These are phyloP conservation scores for Nematostella vectensis DNA, from an alignment of 92 coral and sea anemone genomes.

Conservation along the genomic window DNA sequence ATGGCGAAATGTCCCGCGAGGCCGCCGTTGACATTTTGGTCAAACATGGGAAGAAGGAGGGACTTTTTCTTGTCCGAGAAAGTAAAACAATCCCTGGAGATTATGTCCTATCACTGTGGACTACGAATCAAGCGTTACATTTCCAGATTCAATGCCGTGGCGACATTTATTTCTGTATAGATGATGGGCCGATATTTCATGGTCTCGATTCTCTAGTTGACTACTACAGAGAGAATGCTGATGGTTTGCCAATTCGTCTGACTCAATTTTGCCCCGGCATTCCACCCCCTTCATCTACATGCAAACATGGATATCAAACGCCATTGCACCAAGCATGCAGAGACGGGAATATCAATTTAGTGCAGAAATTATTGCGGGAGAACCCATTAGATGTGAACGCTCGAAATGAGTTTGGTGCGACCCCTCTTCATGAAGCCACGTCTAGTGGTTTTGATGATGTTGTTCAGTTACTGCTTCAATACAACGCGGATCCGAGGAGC, in stretches of 20 bases:
- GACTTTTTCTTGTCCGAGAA: conserved; percentile 89
- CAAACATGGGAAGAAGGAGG: conserved; percentile 80
- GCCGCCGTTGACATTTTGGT: conserved; percentile 64
- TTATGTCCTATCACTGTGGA: conserved; percentile 89
- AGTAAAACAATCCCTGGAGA: conserved; percentile 78
- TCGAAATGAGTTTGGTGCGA: conserved; percentile 74
- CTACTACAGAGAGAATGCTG: conserved; percentile 83
- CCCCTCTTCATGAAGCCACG: conserved; percentile 78
- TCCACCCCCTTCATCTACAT: conserved; percentile 84
- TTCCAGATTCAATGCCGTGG: conserved; percentile 92
- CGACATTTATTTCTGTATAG: conserved; percentile 73
- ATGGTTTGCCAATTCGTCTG: conserved; percentile 73
- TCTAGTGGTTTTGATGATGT: conserved; percentile 59
- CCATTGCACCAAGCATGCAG: conserved; percentile 65
- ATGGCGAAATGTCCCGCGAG: conserved; percentile 88
- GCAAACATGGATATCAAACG: conserved; percentile 72
- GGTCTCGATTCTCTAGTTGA: conserved; percentile 83
- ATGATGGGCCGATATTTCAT: conserved; percentile 91
- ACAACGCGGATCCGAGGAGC: conserved; percentile 81
- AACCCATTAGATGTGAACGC: conserved; percentile 66
- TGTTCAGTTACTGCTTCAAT: conserved; percentile 51
- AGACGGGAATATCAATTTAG: conserved; percentile 62
- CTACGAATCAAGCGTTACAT: conserved; percentile 78
- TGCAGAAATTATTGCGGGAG: conserved; percentile 63
- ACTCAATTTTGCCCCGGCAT: conserved; percentile 63